phyloP scores from a whole-genome alignment of 2,888 invertebrate species.

The Phalera bucephala region DNA sequence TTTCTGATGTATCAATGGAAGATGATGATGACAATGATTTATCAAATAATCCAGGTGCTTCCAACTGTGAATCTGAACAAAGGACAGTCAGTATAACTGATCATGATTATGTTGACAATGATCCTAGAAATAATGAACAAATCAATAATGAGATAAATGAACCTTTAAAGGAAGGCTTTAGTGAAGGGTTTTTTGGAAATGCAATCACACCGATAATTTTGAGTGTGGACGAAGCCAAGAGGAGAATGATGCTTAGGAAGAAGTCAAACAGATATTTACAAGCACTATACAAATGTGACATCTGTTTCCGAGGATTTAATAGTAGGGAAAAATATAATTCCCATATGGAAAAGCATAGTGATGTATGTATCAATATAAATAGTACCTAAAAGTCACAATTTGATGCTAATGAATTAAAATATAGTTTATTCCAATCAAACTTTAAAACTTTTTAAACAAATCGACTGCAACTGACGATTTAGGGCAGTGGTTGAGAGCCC shows the following conservation, averaged over 20 bases:
- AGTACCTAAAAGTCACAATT: no score
- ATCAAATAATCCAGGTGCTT: no score
- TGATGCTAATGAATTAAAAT: no score
- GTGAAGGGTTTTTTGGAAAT: no score
- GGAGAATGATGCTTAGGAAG: slow-evolving; percentile 12
- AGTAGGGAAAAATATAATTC: slow-evolving; percentile 11
- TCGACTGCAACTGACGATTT: no score
- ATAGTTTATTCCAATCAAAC: no score
- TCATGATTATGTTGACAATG: slow-evolving; percentile 13
- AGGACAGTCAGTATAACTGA: not conserved
- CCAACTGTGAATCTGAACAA: no score
- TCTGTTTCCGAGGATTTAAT: slow-evolving; percentile 19
- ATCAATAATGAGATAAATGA: slow-evolving; percentile 8
- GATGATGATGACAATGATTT: no score
- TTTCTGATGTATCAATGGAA: not conserved
- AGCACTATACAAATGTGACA: slow-evolving; percentile 16
- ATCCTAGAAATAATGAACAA: slow-evolving; percentile 37
- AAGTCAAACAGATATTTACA: slow-evolving; percentile 17
- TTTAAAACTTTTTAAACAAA: no score
- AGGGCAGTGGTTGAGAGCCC: no score
- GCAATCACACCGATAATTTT: not conserved
- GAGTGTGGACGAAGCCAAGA: not conserved
- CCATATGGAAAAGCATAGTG: slow-evolving; percentile 8
- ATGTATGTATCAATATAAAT: slow-evolving; percentile 1
- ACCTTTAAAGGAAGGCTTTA: no score